Evolutionary conservation across 2,888 invertebrate species (phyloP).

Genomic region (Agriopis aurantiaria): DNA sequence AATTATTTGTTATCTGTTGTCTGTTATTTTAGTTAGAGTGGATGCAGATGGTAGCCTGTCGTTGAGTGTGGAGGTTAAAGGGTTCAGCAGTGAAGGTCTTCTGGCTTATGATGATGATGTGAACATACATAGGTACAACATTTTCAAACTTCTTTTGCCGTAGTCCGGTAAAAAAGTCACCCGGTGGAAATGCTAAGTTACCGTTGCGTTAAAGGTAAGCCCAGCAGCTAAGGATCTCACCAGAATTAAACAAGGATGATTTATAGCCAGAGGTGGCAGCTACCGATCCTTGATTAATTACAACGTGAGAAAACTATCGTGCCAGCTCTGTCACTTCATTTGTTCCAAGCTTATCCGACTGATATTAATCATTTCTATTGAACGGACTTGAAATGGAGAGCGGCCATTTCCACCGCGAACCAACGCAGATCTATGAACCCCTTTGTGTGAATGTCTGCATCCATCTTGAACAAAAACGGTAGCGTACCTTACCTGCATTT

Average conservation of each 20-base stretch:
- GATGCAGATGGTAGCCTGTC: no score
- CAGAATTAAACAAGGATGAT: constrained; percentile 68
- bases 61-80: no score
- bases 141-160: no score
- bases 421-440: constrained; percentile 19
- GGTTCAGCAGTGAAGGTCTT: no score
- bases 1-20: no score
- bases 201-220: no score
- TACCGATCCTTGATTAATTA: constrained; percentile 73
- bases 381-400: constrained; percentile 23
- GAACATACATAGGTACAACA: no score
- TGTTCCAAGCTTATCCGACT: constrained; percentile 62
- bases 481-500: neutral
- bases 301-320: constrained; percentile 76
- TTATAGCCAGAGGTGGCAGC: constrained; percentile 61
- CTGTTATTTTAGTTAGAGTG: no score
- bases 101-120: no score
- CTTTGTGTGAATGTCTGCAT: constrained; percentile 24
- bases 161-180: no score
- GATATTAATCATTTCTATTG: constrained; percentile 59
- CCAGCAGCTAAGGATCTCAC: constrained; percentile 51
- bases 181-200: no score
- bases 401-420: constrained; percentile 24
- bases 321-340: constrained; percentile 67
- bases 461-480: constrained; percentile 11